These are phyloP conservation scores for Sphecodes monilicornis DNA, from an alignment of 2,888 invertebrate species.

Conservation along the genomic window DNA sequence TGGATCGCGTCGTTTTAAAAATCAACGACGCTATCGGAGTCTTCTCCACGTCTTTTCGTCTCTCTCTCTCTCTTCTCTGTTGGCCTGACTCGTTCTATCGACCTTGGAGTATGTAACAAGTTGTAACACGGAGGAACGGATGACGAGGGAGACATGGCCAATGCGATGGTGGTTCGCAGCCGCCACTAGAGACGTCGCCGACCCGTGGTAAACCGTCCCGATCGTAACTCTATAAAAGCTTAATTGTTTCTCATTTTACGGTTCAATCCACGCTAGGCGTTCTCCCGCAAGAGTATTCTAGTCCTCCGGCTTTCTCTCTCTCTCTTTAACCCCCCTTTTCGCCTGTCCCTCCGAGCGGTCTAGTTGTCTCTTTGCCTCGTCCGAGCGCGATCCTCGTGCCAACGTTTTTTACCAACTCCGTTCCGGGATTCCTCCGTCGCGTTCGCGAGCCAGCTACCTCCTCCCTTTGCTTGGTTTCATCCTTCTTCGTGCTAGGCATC, in stretches of 20 bases:
- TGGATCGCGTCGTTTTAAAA: conserved; percentile 51
- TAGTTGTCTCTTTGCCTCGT: conserved; percentile 53
- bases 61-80: conserved; percentile 40
- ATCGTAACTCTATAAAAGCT: conserved; percentile 81
- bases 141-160: conserved; percentile 28
- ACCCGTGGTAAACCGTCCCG: conserved; percentile 64
- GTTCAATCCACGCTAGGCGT: conserved; percentile 74
- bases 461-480: background rate
- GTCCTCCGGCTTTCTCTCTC: background rate
- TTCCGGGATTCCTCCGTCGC: conserved; percentile 8
- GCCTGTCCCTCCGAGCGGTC: conserved; percentile 1
- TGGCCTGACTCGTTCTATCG: conserved; percentile 63
- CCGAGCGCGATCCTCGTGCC: conserved; percentile 65
- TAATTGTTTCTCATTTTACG: conserved; percentile 83
- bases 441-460: background rate
- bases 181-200: conserved; percentile 21
- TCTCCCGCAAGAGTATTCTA: conserved; percentile 9
- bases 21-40: conserved; percentile 65
- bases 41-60: conserved; percentile 13
- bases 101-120: conserved; percentile 78
- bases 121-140: conserved; percentile 69
- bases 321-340: background rate
- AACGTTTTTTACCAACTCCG: conserved; percentile 20
- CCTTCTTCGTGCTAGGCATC: background rate
- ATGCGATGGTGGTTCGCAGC: background rate